phyloP scores from a whole-genome alignment of 2,113 vertebrate genomes.

The Callionymus lyra region DNA sequence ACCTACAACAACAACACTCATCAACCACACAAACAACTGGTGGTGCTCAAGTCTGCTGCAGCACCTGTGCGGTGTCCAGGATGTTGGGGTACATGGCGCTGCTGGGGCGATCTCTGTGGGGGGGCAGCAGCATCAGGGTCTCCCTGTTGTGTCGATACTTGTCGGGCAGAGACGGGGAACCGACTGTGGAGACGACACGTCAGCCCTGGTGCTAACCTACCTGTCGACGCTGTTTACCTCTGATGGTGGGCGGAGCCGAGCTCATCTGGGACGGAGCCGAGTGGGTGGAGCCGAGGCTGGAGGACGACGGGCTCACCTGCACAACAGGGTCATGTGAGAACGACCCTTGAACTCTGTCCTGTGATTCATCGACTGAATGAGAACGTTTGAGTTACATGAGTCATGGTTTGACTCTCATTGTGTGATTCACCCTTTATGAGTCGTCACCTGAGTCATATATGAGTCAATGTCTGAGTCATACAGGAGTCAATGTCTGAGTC shows the following conservation, averaged over 20 bases:
- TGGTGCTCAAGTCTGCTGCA: not conserved
- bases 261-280: slow-evolving; percentile 93
- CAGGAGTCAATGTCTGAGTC: no score
- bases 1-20: not conserved
- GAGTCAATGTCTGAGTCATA: no score
- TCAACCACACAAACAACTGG: no score
- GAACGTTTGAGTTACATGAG: no score
- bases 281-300: slow-evolving; percentile 94
- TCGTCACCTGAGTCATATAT: no score
- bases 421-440: no score
- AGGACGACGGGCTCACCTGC: slow-evolving; percentile 92
- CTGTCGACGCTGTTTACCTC: slow-evolving; percentile 69
- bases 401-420: no score
- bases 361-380: no score
- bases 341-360: no score
- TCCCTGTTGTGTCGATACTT: slow-evolving; percentile 89
- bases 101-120: slow-evolving; percentile 85
- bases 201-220: not conserved
- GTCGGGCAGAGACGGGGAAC: slow-evolving; percentile 91
- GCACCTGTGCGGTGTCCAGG: slow-evolving; percentile 88
- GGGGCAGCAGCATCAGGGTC: slow-evolving; percentile 86
- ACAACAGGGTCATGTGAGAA: slow-evolving; percentile 8
- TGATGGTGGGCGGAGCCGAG: slow-evolving; percentile 82
- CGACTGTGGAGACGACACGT: slow-evolving; percentile 51
- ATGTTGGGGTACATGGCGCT: slow-evolving; percentile 88